Percentiles rank a stretch among this genome's conserved stretches.
Evolutionary conservation across 2,113 vertebrate species (phyloP).

Genomic region (Sebastes schlegelii): DNA sequence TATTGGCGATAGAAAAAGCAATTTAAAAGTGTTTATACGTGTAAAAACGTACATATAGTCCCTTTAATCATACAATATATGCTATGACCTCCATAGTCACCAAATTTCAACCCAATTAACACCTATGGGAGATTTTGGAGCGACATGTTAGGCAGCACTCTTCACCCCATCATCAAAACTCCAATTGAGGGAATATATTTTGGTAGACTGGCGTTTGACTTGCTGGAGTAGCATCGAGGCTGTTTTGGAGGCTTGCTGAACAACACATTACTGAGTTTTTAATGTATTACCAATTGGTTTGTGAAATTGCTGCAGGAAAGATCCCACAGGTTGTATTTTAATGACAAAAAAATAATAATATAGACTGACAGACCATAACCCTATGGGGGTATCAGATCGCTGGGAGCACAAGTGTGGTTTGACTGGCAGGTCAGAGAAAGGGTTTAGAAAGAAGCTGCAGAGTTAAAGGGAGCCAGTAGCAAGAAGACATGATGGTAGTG

Average conservation of each 20-base stretch:
- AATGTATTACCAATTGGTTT: no score
- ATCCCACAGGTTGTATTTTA: conserved; percentile 5
- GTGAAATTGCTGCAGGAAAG: not conserved
- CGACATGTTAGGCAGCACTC: not conserved
- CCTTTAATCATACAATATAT: no score
- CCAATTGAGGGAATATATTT: no score
- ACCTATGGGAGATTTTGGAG: not conserved
- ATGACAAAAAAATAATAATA: not conserved
- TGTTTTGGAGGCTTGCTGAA: no score
- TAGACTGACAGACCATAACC: not conserved
- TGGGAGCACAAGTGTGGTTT: not conserved
- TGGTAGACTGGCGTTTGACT: not conserved
- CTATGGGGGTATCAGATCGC: not conserved
- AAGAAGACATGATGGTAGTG: not conserved
- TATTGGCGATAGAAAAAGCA: no score
- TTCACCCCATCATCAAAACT: no score
- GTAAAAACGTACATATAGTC: no score
- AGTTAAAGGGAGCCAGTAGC: not conserved
- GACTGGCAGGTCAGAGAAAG: not conserved
- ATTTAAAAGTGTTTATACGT: no score
- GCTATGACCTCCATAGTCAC: no score
- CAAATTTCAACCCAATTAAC: no score
- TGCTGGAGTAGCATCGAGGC: not conserved
- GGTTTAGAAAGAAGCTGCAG: not conserved
- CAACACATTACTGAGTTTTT: no score